Evolutionary conservation across 1,140 invertebrate genomes (phyloP).

Genomic region (Listronotus bonariensis): DNA sequence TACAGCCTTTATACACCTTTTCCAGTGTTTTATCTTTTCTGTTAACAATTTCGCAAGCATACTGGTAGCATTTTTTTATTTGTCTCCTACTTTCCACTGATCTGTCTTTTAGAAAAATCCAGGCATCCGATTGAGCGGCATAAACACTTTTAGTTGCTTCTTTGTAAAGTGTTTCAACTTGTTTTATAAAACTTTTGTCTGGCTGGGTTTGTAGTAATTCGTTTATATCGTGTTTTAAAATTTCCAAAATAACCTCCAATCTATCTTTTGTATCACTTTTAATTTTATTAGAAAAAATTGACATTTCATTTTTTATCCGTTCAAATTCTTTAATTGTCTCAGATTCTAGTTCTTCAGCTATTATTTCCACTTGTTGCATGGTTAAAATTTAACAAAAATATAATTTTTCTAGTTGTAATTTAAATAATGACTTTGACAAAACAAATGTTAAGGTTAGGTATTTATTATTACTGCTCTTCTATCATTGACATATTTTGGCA

Average conservation of each 20-base stretch:
- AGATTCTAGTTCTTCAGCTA: constrained; percentile 20
- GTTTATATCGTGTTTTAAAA: constrained; percentile 15
- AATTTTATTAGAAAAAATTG: neutral
- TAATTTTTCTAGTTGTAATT: neutral
- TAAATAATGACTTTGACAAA: too few relatives aligned
- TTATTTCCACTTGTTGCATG: constrained; percentile 29
- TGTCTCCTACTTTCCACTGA: constrained; percentile 13
- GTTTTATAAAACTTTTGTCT: constrained; percentile 17
- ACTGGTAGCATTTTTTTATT: constrained; percentile 23
- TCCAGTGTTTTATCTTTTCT: constrained; percentile 24
- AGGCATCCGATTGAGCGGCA: constrained; percentile 3
- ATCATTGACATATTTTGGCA: too few relatives aligned
- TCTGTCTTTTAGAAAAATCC: constrained; percentile 8
- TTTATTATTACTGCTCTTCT: too few relatives aligned
- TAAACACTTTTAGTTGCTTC: constrained; percentile 22
- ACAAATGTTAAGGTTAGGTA: too few relatives aligned
- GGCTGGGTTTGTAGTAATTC: constrained; percentile 5
- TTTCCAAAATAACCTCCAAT: constrained; percentile 16
- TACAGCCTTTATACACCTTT: constrained; percentile 18
- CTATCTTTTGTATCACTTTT: constrained; percentile 9
- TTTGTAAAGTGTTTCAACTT: constrained; percentile 23
- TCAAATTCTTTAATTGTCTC: constrained; percentile 31
- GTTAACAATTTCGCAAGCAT: constrained; percentile 21
- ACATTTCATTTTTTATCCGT: constrained; percentile 18
- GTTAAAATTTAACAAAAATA: constrained; percentile 9